These are phyloP conservation scores for Leptarthrus brevirostris DNA, from an alignment of 2,888 invertebrate species.

Conservation along the genomic window DNA sequence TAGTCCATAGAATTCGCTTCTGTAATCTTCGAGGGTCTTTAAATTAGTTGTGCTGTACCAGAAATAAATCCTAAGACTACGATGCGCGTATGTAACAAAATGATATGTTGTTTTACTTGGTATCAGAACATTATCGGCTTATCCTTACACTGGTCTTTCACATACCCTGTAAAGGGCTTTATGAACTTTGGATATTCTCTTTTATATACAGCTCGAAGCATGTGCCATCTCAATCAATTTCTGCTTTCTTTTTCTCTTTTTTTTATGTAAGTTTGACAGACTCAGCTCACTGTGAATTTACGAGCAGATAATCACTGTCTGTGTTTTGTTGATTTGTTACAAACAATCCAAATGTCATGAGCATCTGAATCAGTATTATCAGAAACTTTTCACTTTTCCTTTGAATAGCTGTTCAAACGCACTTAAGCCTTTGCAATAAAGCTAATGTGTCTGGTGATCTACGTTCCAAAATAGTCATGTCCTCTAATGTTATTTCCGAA, in stretches of 20 bases:
- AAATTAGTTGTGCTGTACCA: no score
- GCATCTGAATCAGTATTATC: constrained; percentile 73
- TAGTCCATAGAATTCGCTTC: no score
- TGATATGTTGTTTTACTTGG: constrained; percentile 16
- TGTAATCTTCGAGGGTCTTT: no score
- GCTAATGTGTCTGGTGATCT: constrained; percentile 89
- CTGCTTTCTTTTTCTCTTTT: constrained; percentile 78
- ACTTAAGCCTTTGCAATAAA: constrained; percentile 96
- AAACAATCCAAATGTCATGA: constrained; percentile 93
- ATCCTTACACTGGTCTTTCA: constrained; percentile 91
- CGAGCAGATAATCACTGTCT: no score
- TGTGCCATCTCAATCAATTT: constrained; percentile 90
- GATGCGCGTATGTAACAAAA: no score
- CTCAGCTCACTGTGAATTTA: constrained; percentile 96
- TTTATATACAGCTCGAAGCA: constrained; percentile 97
- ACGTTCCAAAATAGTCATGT: constrained; percentile 92
- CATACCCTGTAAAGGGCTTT: constrained; percentile 96
- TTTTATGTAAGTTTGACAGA: constrained; percentile 93
- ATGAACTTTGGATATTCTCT: constrained; percentile 99
- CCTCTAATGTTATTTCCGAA: constrained; percentile 97
- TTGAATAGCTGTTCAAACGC: constrained; percentile 99
- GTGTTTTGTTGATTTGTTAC: constrained; percentile 94
- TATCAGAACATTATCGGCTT: constrained; percentile 86
- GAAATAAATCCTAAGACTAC: no score
- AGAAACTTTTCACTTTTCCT: constrained; percentile 81